These are phyloP conservation scores for Resseliella maxima DNA, from an alignment of 2,888 invertebrate species.

Conservation along the genomic window DNA sequence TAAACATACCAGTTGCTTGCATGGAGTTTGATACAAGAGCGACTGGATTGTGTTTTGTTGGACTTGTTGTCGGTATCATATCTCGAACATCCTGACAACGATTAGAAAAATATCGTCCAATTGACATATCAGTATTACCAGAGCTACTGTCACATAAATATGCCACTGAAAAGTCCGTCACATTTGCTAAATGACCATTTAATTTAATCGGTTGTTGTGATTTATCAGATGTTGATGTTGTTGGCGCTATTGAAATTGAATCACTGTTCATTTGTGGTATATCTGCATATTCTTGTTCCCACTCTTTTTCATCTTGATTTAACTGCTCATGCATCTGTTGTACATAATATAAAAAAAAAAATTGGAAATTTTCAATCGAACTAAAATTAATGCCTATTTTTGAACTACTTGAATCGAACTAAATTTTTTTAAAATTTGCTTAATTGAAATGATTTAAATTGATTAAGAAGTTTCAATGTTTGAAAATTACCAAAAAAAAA, in stretches of 20 bases:
- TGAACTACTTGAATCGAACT: too few species aligned
- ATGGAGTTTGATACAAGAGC: constrained; percentile 59
- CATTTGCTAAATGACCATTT: not conserved
- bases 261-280: constrained; percentile 62
- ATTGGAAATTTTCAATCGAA: too few species aligned
- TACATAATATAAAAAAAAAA: not conserved
- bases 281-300: constrained; percentile 65
- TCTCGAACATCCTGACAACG: constrained; percentile 64
- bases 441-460: not conserved
- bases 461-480: not conserved
- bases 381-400: too few species aligned
- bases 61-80: constrained; percentile 62
- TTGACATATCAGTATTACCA: constrained; percentile 64
- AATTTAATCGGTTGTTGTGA: not conserved
- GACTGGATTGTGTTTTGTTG: constrained; percentile 60
- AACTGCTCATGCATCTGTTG: constrained; percentile 65
- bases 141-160: constrained; percentile 61
- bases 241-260: not conserved
- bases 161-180: constrained; percentile 58
- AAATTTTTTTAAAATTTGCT: too few species aligned
- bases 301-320: constrained; percentile 64
- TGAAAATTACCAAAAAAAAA: not conserved
- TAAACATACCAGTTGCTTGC: not conserved
- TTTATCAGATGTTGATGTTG: not conserved
- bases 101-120: constrained; percentile 62